Base-by-base conservation (phyloP, 2,888 invertebrate species). In the Drosophila anceps region DNA sequence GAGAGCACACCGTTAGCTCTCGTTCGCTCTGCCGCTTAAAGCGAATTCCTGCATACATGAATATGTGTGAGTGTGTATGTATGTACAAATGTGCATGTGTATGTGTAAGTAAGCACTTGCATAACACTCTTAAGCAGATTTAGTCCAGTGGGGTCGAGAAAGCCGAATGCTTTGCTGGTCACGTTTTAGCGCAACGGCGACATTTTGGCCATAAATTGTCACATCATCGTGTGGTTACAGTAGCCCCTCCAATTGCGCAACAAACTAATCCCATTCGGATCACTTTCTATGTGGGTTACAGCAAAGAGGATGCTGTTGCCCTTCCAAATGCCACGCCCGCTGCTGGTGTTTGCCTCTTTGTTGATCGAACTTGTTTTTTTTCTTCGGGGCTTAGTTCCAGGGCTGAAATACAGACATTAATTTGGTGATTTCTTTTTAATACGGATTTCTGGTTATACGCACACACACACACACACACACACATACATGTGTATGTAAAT, bases 381-480 rank as follows among this genome's bases (percentile, higher is more conserved):
- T n/a, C n/a, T n/a, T n/a, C n/a, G 57, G 44, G 33, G 53, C 46
- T 58, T 27, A 39, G 53, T 61, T 55, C 51, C 62, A 55, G 65
- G 58, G 68, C 68, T 43, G 64, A 41, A 53, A 55, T 18, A 68
- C 54, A 69, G 60, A 64, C 29, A 66, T 39, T 39, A 48, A 48
- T 72, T 72, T 57, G 63, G 69, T 69, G 76, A 82, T 88, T 85
- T 84, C 88, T 78, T 88, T 86, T 88, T 63, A 57, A 76, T 67
- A 76, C 69, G 66, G 69, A 69, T 77, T 66, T 54, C 53, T 31
- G 35, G 18, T 31, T 18, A 60, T 57, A 33, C 10, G 44, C 24
- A 61, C 27, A 55, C 15, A 39, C 18, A 31, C 18, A 31, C 8
- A 35, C 18, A 41, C 1, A 44, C 15, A 41, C 8, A 59, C 8